Evolutionary conservation across 1,140 invertebrate species (phyloP).

Genomic region (Drosophila mayri): DNA sequence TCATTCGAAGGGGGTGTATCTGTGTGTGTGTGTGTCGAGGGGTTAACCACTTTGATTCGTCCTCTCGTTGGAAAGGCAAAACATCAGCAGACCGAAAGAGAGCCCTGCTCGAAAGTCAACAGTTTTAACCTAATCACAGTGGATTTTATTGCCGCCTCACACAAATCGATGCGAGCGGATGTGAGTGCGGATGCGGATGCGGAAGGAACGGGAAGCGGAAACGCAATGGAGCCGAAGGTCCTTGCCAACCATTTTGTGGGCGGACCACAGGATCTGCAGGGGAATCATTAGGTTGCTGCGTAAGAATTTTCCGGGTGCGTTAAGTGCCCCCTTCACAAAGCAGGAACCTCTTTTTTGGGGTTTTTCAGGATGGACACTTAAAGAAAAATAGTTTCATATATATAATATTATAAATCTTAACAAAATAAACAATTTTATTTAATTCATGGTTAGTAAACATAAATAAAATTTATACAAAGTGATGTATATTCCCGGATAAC

Average conservation of each 20-base stretch:
- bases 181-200: constrained; percentile 12
- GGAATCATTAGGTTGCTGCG: constrained; percentile 79
- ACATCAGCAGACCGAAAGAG: constrained; percentile 40
- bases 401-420: neutral
- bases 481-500: no score
- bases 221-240: constrained; percentile 43
- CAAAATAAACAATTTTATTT: no score
- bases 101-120: constrained; percentile 77
- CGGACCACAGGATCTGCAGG: constrained; percentile 39
- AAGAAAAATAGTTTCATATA: neutral
- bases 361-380: constrained; percentile 15
- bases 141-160: constrained; percentile 75
- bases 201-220: constrained; percentile 32
- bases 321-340: constrained; percentile 58
- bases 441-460: neutral
- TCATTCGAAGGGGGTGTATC: constrained; percentile 57
- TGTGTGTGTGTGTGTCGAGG: constrained; percentile 2
- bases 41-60: constrained; percentile 53
- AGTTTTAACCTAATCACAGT: constrained; percentile 82
- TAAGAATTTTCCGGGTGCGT: constrained; percentile 77
- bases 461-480: neutral
- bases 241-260: constrained; percentile 55
- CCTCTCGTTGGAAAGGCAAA: constrained; percentile 48
- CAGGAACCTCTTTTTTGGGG: constrained; percentile 29
- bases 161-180: constrained; percentile 68